phyloP scores from a whole-genome alignment of 1,140 invertebrate genomes.

The Heliconius hewitsoni region DNA sequence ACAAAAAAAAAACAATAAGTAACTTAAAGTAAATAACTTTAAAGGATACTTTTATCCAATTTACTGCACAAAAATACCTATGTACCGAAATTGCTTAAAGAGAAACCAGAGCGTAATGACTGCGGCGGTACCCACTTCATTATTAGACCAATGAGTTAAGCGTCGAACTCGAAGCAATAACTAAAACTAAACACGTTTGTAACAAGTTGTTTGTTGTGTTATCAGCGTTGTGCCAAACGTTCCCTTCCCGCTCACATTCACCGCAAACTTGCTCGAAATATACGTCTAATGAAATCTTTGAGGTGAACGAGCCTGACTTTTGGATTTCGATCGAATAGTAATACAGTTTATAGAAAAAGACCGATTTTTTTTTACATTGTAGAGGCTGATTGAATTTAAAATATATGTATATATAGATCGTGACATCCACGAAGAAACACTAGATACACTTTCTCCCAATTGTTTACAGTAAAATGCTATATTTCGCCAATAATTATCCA shows the following conservation, averaged over 20 bases:
- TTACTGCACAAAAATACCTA: background rate
- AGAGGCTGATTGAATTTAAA: too few species aligned
- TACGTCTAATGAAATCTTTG: constrained; percentile 73
- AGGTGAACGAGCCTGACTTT: constrained; percentile 56
- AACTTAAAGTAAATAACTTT: too few species aligned
- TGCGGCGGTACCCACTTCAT: constrained; percentile 62
- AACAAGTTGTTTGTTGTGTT: constrained; percentile 79
- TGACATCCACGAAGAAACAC: too few species aligned
- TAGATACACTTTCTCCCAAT: too few species aligned
- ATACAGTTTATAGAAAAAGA: background rate
- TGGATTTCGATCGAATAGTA: constrained; percentile 42
- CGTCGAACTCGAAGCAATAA: constrained; percentile 75
- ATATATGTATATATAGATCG: too few species aligned
- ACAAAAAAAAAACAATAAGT: too few species aligned
- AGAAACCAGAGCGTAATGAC: constrained; percentile 59
- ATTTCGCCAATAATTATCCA: too few species aligned
- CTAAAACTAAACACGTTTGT: constrained; percentile 79
- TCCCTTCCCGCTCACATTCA: constrained; percentile 66
- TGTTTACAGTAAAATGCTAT: too few species aligned
- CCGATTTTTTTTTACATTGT: too few species aligned
- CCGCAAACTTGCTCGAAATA: constrained; percentile 63
- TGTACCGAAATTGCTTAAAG: background rate
- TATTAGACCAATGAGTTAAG: constrained; percentile 74
- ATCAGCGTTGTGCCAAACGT: constrained; percentile 73
- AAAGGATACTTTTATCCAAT: too few species aligned